phyloP scores from a whole-genome alignment of 2,113 vertebrate species.

The Brevimyrus niger region DNA sequence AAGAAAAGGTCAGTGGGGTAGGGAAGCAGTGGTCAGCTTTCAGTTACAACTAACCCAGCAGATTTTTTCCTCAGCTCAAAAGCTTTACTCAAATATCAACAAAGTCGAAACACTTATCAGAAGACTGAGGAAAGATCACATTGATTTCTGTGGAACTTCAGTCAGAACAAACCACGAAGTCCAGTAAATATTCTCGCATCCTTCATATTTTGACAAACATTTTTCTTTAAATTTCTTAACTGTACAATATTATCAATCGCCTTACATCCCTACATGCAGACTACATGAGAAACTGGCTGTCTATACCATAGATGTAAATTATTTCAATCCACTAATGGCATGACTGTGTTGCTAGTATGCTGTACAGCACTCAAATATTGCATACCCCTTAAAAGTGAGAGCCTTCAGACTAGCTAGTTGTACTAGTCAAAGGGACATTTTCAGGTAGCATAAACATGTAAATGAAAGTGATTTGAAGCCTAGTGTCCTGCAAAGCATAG shows the following conservation, averaged over 20 bases:
- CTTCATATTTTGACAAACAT: not conserved
- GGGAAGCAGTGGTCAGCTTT: conserved; percentile 32
- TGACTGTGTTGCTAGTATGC: not conserved
- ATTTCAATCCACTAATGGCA: not conserved
- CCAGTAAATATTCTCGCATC: not conserved
- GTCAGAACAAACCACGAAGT: not conserved
- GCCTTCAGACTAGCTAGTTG: not conserved
- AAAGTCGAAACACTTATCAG: not conserved
- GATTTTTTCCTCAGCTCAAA: not conserved
- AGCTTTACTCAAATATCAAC: not conserved
- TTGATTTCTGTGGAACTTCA: not conserved
- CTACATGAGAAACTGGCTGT: not conserved
- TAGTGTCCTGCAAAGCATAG: not conserved
- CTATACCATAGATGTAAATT: not conserved
- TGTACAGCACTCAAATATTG: not conserved
- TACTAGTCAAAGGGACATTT: not conserved
- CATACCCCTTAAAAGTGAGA: not conserved
- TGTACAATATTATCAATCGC: not conserved
- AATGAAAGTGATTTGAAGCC: not conserved
- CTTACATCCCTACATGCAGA: not conserved
- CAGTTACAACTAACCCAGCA: conserved; percentile 26
- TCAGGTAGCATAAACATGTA: not conserved
- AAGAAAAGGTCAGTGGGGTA: conserved; percentile 27
- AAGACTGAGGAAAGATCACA: not conserved
- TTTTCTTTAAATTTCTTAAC: not conserved